Percentiles rank a stretch among this genome's conserved stretches.
These are phyloP conservation scores for Rhabdornis inornatus DNA, from an alignment of 2,113 vertebrate genomes.

Conservation along the genomic window DNA sequence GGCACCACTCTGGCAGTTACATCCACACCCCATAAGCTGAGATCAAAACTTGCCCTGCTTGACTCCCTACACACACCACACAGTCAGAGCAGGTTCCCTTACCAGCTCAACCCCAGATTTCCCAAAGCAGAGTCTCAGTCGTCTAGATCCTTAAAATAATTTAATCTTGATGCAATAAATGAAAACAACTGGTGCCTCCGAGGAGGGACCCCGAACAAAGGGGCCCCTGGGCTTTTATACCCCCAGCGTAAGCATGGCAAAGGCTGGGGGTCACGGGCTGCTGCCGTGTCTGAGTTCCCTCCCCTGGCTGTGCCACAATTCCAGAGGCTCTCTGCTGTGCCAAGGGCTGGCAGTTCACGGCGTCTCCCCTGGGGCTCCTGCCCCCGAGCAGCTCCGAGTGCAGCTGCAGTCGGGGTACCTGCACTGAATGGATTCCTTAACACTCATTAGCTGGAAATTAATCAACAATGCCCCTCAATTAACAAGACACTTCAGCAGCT, in stretches of 20 bases:
- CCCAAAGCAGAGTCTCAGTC: neutral
- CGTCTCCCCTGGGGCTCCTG: neutral
- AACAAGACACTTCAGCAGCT: rapidly evolving
- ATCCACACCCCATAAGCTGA: neutral
- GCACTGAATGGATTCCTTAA: no score
- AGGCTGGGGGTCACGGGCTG: rapidly evolving
- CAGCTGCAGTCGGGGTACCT: no score
- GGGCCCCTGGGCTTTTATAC: neutral
- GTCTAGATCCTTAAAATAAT: neutral
- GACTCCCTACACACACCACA: neutral
- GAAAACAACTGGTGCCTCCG: neutral
- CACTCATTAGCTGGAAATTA: no score
- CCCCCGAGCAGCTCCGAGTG: neutral
- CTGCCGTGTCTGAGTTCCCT: no score
- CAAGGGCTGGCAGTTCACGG: neutral
- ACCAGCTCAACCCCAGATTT: neutral
- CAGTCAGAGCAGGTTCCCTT: neutral
- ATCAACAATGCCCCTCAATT: neutral
- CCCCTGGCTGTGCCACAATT: neutral
- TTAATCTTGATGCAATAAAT: neutral
- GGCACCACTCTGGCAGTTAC: neutral
- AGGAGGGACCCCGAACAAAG: neutral
- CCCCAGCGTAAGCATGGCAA: neutral
- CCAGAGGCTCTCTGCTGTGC: rapidly evolving
- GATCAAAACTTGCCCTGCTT: neutral